These are phyloP conservation scores for Python bivittatus DNA, from an alignment of 2,113 vertebrate species.

Conservation along the genomic window DNA sequence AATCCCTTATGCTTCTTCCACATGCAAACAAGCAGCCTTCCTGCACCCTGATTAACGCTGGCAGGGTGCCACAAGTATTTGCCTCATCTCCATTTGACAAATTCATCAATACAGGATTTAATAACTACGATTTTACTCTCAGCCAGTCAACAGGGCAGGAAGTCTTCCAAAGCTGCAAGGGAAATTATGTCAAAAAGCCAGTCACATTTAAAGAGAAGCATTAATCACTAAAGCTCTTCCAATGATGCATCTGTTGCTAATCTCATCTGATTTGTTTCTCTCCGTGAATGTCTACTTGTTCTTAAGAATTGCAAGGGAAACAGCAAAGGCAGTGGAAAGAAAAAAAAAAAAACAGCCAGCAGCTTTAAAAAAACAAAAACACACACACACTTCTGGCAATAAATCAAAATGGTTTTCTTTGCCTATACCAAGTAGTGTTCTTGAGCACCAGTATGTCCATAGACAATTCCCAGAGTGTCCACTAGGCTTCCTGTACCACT, in stretches of 20 bases:
- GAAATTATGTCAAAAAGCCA: background rate
- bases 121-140: background rate
- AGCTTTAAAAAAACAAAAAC: background rate
- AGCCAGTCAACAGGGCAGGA: background rate
- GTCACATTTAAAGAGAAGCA: background rate
- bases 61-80: background rate
- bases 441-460: background rate
- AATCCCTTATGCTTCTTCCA: background rate
- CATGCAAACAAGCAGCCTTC: background rate
- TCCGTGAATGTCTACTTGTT: background rate
- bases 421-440: background rate
- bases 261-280: background rate
- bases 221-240: background rate
- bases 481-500: background rate
- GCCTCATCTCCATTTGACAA: background rate
- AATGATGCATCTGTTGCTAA: background rate
- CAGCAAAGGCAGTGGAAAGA: background rate
- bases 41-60: background rate
- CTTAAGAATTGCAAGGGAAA: background rate
- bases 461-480: background rate
- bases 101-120: background rate
- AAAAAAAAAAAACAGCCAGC: background rate
- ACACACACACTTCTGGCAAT: background rate
- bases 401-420: background rate
- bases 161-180: background rate